Evolutionary conservation across 2,888 invertebrate genomes (phyloP).

Genomic region (Clistopyga incitator): DNA sequence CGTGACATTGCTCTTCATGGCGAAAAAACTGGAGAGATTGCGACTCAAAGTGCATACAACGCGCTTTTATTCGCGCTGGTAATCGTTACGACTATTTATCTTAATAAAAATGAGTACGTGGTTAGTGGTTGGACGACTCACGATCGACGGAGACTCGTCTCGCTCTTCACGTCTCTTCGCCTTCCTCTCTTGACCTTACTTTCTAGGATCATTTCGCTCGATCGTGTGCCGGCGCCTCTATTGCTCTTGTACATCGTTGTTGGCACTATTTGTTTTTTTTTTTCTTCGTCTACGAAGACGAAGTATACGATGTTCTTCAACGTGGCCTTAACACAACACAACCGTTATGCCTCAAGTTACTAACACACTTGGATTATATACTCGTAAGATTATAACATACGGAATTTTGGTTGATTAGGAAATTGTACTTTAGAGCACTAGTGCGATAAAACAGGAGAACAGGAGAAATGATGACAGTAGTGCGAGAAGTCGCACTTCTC

Average conservation of each 20-base stretch:
- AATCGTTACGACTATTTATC: slow-evolving; percentile 64
- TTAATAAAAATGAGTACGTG: slow-evolving; percentile 58
- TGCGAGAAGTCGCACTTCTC: too few relatives aligned
- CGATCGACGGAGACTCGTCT: slow-evolving; percentile 61
- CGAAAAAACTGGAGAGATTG: slow-evolving; percentile 27
- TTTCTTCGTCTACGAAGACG: neutral
- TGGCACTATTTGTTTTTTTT: neutral
- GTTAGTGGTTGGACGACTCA: slow-evolving; percentile 51
- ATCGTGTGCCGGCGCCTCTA: slow-evolving; percentile 72
- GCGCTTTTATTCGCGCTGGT: slow-evolving; percentile 49
- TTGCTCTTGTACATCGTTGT: slow-evolving; percentile 38
- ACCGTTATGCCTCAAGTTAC: too few relatives aligned
- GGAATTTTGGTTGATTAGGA: too few relatives aligned
- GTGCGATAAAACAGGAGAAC: too few relatives aligned
- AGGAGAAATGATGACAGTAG: too few relatives aligned
- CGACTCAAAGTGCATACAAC: slow-evolving; percentile 50
- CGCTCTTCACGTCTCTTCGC: slow-evolving; percentile 69
- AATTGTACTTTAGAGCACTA: too few relatives aligned
- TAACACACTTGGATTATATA: too few relatives aligned
- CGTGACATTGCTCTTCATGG: slow-evolving; percentile 14
- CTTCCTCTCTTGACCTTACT: slow-evolving; percentile 77
- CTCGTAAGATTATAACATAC: too few relatives aligned
- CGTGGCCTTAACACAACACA: too few relatives aligned
- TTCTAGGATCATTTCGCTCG: slow-evolving; percentile 75
- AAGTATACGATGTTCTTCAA: neutral